phyloP scores from a whole-genome alignment of 2,888 invertebrate genomes.

The Rugalucina vietnamica region DNA sequence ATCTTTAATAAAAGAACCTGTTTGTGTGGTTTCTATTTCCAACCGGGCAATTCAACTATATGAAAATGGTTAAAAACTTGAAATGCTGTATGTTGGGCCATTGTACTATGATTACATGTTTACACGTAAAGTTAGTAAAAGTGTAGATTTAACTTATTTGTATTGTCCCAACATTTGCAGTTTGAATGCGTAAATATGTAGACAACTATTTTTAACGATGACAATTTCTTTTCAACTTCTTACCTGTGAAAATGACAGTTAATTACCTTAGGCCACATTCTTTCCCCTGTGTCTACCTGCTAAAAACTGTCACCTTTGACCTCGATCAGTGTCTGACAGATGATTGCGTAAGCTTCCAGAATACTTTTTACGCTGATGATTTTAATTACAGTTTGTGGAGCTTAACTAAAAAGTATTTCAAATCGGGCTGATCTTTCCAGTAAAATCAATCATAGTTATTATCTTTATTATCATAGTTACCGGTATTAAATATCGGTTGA shows the following conservation, averaged over 20 bases:
- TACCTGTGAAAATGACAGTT: neutral
- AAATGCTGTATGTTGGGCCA: too few relatives aligned
- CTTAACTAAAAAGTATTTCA: too few relatives aligned
- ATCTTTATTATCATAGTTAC: too few relatives aligned
- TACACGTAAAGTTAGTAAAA: too few relatives aligned
- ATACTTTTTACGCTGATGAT: neutral
- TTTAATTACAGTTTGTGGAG: slow-evolving; percentile 3
- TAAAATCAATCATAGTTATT: too few relatives aligned
- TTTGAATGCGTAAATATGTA: neutral
- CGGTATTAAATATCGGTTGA: too few relatives aligned
- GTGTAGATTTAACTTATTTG: neutral
- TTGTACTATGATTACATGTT: too few relatives aligned
- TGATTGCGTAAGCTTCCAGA: neutral
- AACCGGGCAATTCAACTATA: too few relatives aligned
- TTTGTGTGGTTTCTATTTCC: too few relatives aligned
- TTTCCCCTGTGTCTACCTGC: neutral
- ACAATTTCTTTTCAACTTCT: neutral
- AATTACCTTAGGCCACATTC: neutral
- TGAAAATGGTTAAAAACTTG: too few relatives aligned
- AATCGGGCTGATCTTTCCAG: too few relatives aligned
- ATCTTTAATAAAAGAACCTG: too few relatives aligned
- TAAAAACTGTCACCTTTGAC: neutral
- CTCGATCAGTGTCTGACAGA: neutral
- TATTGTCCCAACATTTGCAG: neutral
- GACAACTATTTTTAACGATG: neutral